These are phyloP conservation scores for Leuciscus waleckii DNA, from an alignment of 2,797 vertebrate genomes.

Conservation along the genomic window DNA sequence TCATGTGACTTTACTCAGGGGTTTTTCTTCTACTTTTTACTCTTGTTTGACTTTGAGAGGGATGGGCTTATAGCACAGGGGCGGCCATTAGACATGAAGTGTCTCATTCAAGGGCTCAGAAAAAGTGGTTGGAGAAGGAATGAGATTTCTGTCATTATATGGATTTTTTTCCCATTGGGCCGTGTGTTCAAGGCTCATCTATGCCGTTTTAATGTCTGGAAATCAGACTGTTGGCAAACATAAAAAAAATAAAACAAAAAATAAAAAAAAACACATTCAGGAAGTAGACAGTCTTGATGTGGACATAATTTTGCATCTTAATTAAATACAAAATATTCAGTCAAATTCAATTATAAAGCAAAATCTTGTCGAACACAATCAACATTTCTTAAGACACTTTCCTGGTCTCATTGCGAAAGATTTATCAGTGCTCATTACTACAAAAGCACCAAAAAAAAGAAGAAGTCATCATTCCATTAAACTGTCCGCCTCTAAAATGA, in stretches of 20 bases:
- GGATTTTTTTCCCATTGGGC: conserved; percentile 7
- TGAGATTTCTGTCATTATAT: conserved; percentile 31
- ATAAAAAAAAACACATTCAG: background rate
- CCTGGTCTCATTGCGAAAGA: background rate
- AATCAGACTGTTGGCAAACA: conserved; percentile 6
- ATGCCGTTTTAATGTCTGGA: background rate
- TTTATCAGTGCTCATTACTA: background rate
- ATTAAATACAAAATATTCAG: background rate
- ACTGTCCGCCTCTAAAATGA: background rate
- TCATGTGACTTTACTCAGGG: background rate
- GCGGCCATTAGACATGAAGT: conserved; percentile 14
- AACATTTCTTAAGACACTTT: background rate
- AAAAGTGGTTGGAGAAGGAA: conserved; percentile 34
- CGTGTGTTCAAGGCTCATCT: background rate
- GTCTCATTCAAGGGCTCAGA: conserved; percentile 20
- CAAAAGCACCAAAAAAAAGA: background rate
- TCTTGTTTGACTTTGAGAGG: conserved; percentile 19
- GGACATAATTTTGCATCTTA: background rate
- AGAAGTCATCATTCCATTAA: background rate
- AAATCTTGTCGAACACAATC: background rate
- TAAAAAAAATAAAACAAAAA: too few species aligned
- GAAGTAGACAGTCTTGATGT: background rate
- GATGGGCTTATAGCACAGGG: background rate
- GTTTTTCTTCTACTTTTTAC: background rate
- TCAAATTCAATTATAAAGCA: background rate